Base-by-base conservation (phyloP, 2,113 vertebrate species). In the Laterallus jamaicensis region DNA sequence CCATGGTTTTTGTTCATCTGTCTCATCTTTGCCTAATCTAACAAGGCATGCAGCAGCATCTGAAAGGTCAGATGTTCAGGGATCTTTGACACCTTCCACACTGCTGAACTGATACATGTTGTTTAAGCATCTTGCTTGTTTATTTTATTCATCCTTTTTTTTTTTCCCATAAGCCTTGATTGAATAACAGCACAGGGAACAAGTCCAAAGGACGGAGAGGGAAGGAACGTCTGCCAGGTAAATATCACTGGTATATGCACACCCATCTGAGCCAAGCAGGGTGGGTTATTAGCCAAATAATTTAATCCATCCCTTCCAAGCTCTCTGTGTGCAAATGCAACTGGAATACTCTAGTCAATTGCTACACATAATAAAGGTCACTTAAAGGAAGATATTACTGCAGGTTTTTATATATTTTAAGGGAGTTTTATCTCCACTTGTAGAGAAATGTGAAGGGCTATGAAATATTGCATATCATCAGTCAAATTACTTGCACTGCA, bases 161-260 rank as follows among this genome's bases (percentile, higher is more conserved):
- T 64, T 39, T 77, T 29, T 54, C 32, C 16, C 42, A 32, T 67
- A 95, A 87, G 12, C 63, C 39, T 74, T 83, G 82, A 88, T 42
- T 89, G 47, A 86, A 19, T 59, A 94, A 56, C 52, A 81, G 39
- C 47, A 11, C 52, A 90, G 47, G 32, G 86, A 92, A 95, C 39
- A 82, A 93, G 52, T 82, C 79, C 73, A 93, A 82, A 69, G 44
- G 21, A 90, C 77, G 82, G 54, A 84, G 58, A 55, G n/a, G 62
- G 78, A 86, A 92, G 82, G 80, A 91, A 91, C 50, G 87, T 63
- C 67, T 77, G 54, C 37, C 93, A 94, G 56, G 76, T 76, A 84
- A 96, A 82, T 39, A 42, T 55, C 88, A 62, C 44, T 78, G 49
- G 49, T 75, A 58, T 69, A 69, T 21, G 64, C 18, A 15, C 37